These are phyloP conservation scores for Allygus modestus DNA, from an alignment of 2,888 invertebrate genomes.

Conservation along the genomic window DNA sequence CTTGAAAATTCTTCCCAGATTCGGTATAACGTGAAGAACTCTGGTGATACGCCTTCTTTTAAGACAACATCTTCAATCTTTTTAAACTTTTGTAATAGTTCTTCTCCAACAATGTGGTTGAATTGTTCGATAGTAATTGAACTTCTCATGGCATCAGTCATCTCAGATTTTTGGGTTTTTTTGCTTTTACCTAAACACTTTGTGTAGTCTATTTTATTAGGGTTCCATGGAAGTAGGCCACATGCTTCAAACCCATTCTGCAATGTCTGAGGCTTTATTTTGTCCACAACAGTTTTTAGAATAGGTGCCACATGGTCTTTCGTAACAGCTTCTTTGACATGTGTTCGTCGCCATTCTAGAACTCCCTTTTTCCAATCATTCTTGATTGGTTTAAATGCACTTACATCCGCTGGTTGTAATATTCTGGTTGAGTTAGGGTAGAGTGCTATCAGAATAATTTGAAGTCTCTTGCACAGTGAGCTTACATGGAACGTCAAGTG, in stretches of 20 bases:
- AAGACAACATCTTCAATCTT: too few species aligned
- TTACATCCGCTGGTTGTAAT: conserved; percentile 3
- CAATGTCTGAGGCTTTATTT: not conserved
- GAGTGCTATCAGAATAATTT: conserved; percentile 18
- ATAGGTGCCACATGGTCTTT: not conserved
- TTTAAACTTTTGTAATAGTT: too few species aligned
- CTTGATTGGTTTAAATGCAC: conserved; percentile 17
- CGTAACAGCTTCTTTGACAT: not conserved
- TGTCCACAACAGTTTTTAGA: not conserved
- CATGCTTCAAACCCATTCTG: conserved; percentile 25
- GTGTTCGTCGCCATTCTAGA: not conserved
- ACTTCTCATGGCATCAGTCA: too few species aligned
- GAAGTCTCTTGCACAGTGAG: not conserved
- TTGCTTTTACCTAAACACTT: not conserved
- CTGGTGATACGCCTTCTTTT: too few species aligned
- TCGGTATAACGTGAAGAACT: too few species aligned
- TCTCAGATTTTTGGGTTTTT: too few species aligned
- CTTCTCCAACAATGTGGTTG: too few species aligned
- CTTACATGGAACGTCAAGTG: conserved; percentile 40
- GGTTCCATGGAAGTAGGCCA: conserved; percentile 4
- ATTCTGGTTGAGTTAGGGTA: conserved; percentile 15
- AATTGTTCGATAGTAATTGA: too few species aligned
- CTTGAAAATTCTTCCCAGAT: too few species aligned
- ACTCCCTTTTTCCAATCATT: not conserved
- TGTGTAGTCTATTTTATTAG: not conserved